Evolutionary conservation across 2,113 vertebrate genomes (phyloP).

Genomic region (Apodemus sylvaticus): DNA sequence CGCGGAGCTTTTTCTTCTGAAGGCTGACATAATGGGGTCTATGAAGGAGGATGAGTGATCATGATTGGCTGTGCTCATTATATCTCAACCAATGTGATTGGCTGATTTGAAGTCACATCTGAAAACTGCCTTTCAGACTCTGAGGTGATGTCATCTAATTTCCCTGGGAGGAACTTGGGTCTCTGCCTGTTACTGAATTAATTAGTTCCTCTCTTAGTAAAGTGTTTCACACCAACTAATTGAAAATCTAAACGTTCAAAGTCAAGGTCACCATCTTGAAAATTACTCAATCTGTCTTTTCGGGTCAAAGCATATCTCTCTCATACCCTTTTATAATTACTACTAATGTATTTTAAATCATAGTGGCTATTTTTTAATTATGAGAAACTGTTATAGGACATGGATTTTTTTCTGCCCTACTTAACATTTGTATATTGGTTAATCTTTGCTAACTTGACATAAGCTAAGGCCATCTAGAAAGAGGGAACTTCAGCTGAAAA

Average conservation of each 20-base stretch:
- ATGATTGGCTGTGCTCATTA: background rate
- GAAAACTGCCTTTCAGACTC: background rate
- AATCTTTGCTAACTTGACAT: background rate
- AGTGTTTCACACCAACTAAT: conserved; percentile 16
- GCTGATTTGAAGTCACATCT: conserved; percentile 37
- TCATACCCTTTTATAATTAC: background rate
- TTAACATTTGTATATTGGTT: background rate
- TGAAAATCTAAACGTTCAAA: conserved; percentile 39
- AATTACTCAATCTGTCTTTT: background rate
- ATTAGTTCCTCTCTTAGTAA: conserved; percentile 59
- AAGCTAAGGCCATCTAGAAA: background rate
- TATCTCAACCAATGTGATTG: conserved; percentile 9
- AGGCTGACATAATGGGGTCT: conserved; percentile 5
- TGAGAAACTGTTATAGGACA: background rate
- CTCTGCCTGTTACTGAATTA: conserved; percentile 60
- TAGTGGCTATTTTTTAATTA: background rate
- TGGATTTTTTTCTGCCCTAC: background rate
- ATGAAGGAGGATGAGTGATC: background rate
- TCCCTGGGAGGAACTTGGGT: conserved; percentile 50
- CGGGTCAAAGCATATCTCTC: background rate
- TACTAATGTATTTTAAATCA: background rate
- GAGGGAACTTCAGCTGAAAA: background rate
- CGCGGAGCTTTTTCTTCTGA: background rate
- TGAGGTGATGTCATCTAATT: conserved; percentile 60
- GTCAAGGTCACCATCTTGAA: background rate